Conservation (phyloP, 23 tunicate species). For the Trididemnum nubilum region DNA sequence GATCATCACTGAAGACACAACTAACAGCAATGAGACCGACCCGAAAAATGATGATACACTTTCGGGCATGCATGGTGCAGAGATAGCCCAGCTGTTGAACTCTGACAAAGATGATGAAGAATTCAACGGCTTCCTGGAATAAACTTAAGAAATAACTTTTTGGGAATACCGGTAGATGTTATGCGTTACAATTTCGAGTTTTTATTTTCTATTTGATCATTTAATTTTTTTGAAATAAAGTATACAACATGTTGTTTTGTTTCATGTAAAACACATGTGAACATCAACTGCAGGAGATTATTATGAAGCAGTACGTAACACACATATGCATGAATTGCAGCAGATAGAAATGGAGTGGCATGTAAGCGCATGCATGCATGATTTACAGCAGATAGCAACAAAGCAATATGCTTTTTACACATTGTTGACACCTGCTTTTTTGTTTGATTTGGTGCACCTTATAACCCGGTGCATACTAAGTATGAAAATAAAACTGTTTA, state of each 20-base stretch:
- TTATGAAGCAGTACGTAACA: too few relatives aligned
- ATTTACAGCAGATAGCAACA: too few relatives aligned
- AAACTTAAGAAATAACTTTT: slow-evolving; percentile 42
- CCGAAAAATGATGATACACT: slow-evolving; percentile 40
- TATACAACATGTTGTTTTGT: slow-evolving; percentile 27
- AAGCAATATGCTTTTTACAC: too few relatives aligned
- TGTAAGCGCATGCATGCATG: too few relatives aligned
- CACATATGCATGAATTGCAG: too few relatives aligned
- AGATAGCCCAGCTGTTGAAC: slow-evolving; percentile 54
- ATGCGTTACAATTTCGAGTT: slow-evolving; percentile 34
- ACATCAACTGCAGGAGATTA: too few relatives aligned
- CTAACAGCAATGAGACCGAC: slow-evolving; percentile 47
- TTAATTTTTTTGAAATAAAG: slow-evolving; percentile 19
- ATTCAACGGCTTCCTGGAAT: slow-evolving; percentile 37
- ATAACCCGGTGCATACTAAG: slow-evolving; percentile 41
- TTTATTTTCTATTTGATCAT: slow-evolving; percentile 46
- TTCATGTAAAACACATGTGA: slow-evolving; percentile 24
- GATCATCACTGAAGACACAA: slow-evolving; percentile 47
- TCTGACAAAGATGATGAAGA: slow-evolving; percentile 48
- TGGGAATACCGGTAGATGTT: too few relatives aligned
- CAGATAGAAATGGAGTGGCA: too few relatives aligned
- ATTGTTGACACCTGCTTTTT: too few relatives aligned
- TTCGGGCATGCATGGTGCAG: slow-evolving; percentile 50
- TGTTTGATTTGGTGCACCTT: too few relatives aligned
- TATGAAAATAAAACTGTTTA: slow-evolving; percentile 13